These are phyloP conservation scores for Epirrhoe alternata DNA, from an alignment of 2,888 invertebrate species.

Conservation along the genomic window DNA sequence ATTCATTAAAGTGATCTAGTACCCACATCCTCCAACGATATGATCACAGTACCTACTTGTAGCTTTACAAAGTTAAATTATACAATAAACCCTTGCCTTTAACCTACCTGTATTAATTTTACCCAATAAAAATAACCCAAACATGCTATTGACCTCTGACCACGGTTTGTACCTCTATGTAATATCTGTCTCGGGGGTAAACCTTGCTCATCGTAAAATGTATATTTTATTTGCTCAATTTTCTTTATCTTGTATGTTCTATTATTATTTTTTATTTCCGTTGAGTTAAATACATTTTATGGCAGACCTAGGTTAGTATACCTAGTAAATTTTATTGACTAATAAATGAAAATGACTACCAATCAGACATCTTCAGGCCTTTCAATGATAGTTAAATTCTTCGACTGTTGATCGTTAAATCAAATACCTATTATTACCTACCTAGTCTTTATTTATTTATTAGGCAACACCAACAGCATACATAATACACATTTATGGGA, in stretches of 20 bases:
- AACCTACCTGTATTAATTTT: not conserved
- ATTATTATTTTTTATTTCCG: slow-evolving; percentile 2
- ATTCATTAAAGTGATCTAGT: not conserved
- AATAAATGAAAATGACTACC: slow-evolving; percentile 6
- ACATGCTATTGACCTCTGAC: slow-evolving; percentile 6
- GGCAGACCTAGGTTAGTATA: not conserved
- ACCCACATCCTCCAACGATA: not conserved
- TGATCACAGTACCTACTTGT: not conserved
- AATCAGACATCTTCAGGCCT: slow-evolving; percentile 8
- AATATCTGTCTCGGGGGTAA: slow-evolving; percentile 17
- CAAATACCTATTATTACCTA: no score
- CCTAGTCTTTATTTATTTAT: no score
- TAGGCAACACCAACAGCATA: no score
- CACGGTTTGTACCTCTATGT: slow-evolving; percentile 13
- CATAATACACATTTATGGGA: no score
- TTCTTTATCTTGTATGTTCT: not conserved
- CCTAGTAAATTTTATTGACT: slow-evolving; percentile 4
- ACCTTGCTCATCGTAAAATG: slow-evolving; percentile 20
- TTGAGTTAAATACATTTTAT: not conserved
- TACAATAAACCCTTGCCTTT: not conserved
- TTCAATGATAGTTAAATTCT: not conserved
- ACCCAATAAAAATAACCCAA: slow-evolving; percentile 9
- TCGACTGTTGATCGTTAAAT: no score
- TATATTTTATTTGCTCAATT: slow-evolving; percentile 8
- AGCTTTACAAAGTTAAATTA: not conserved